These are phyloP conservation scores for Agriopis aurantiaria DNA, from an alignment of 2,888 invertebrate genomes.

Conservation along the genomic window DNA sequence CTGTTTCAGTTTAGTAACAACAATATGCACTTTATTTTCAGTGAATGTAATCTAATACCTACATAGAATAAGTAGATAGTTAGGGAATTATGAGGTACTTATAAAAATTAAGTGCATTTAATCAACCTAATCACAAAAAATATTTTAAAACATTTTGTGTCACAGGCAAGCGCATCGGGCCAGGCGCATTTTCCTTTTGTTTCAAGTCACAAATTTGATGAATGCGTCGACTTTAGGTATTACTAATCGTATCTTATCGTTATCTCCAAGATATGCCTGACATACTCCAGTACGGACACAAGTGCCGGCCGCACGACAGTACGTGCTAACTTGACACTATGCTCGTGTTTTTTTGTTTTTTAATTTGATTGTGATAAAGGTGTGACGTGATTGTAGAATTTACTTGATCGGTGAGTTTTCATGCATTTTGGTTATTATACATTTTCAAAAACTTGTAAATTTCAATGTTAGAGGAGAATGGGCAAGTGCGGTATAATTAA, in stretches of 20 bases:
- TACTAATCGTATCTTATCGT: conserved; percentile 35
- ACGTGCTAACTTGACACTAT: conserved; percentile 13
- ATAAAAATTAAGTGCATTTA: too few relatives aligned
- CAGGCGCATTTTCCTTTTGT: conserved; percentile 15
- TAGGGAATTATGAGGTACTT: background rate
- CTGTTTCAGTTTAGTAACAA: background rate
- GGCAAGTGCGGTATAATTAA: too few relatives aligned
- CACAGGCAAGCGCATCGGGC: background rate
- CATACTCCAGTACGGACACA: conserved; percentile 27
- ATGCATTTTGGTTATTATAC: background rate
- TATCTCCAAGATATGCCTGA: conserved; percentile 32
- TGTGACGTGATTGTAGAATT: conserved; percentile 13
- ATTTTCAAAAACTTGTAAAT: background rate
- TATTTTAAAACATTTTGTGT: conserved; percentile 7
- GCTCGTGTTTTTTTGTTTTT: conserved; percentile 18
- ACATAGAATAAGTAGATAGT: background rate
- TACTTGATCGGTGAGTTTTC: conserved; percentile 26
- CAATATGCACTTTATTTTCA: background rate
- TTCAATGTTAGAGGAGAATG: too few relatives aligned
- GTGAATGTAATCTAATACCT: conserved; percentile 8
- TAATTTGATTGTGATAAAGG: conserved; percentile 27
- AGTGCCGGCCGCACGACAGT: conserved; percentile 30
- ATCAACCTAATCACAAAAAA: background rate
- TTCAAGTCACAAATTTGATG: conserved; percentile 28
- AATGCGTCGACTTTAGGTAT: conserved; percentile 23